Conservation (phyloP, 1,140 invertebrate genomes). For the Pseudomyrmex cubaensis region DNA sequence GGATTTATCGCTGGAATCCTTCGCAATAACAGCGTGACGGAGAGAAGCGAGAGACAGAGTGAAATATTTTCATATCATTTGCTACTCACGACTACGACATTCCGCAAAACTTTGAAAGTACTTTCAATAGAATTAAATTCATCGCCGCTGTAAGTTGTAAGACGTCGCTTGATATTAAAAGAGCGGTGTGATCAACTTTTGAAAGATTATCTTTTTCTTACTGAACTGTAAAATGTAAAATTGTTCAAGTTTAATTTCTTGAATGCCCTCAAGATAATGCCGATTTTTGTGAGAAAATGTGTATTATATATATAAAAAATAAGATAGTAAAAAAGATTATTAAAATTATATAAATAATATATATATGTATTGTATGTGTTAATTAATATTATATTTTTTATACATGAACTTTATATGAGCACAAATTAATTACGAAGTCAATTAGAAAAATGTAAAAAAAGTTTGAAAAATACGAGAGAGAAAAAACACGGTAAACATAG, state of each 20-base stretch:
- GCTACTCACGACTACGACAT: constrained; percentile 14
- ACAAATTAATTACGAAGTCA: background rate
- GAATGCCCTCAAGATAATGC: background rate
- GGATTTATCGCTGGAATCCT: constrained; percentile 32
- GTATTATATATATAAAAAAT: too few relatives aligned
- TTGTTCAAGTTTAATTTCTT: constrained; percentile 1
- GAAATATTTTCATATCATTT: constrained; percentile 58
- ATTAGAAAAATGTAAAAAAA: background rate
- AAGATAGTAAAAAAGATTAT: too few relatives aligned
- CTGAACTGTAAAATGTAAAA: background rate
- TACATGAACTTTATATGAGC: background rate
- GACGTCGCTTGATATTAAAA: constrained; percentile 29
- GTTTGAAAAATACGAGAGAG: background rate
- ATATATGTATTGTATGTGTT: background rate
- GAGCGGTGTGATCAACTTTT: background rate
- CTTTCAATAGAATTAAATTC: constrained; percentile 47
- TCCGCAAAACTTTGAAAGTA: constrained; percentile 43
- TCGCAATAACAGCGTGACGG: constrained; percentile 20
- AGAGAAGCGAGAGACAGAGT: constrained; percentile 21
- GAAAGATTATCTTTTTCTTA: background rate
- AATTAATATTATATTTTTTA: background rate
- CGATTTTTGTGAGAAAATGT: too few relatives aligned
- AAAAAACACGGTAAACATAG: background rate
- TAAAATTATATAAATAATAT: too few relatives aligned
- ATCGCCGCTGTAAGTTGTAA: constrained; percentile 24